Conservation (phyloP, 2,888 invertebrate genomes). For the Tigriopus californicus region DNA sequence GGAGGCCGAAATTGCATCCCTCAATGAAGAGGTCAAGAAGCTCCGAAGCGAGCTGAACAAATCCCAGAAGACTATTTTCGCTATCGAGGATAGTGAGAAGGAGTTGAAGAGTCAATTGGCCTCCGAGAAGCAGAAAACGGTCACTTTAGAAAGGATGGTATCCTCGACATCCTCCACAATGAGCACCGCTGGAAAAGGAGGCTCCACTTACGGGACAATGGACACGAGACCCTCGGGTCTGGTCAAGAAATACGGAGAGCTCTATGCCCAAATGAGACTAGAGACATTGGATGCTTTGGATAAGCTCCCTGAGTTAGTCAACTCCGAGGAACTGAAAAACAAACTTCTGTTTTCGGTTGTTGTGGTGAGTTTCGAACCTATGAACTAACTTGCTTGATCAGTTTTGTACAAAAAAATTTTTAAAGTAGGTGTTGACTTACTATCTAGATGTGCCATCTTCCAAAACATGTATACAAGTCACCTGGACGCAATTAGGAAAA, state of each 20-base stretch:
- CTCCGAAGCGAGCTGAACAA: slow-evolving; percentile 30
- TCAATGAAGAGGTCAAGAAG: slow-evolving; percentile 29
- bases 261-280: slow-evolving; percentile 65
- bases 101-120: slow-evolving; percentile 28
- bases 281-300: slow-evolving; percentile 71
- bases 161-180: not conserved
- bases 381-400: slow-evolving; percentile 15
- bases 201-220: not conserved
- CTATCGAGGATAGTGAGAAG: slow-evolving; percentile 30
- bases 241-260: slow-evolving; percentile 57
- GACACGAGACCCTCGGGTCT: slow-evolving; percentile 30
- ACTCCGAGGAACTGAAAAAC: slow-evolving; percentile 71
- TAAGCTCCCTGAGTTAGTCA: slow-evolving; percentile 53
- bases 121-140: not conserved
- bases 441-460: too few species aligned
- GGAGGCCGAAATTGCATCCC: slow-evolving; percentile 22
- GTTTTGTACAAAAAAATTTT: slow-evolving; percentile 4
- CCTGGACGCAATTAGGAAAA: too few species aligned
- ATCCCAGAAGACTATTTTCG: slow-evolving; percentile 27
- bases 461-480: too few species aligned
- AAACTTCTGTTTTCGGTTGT: slow-evolving; percentile 90
- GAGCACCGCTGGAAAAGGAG: not conserved
- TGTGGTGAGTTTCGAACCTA: slow-evolving; percentile 47
- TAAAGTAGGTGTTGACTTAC: not conserved
- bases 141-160: not conserved